These are phyloP conservation scores for Betta splendens DNA, from an alignment of 2,797 vertebrate genomes.

Conservation along the genomic window DNA sequence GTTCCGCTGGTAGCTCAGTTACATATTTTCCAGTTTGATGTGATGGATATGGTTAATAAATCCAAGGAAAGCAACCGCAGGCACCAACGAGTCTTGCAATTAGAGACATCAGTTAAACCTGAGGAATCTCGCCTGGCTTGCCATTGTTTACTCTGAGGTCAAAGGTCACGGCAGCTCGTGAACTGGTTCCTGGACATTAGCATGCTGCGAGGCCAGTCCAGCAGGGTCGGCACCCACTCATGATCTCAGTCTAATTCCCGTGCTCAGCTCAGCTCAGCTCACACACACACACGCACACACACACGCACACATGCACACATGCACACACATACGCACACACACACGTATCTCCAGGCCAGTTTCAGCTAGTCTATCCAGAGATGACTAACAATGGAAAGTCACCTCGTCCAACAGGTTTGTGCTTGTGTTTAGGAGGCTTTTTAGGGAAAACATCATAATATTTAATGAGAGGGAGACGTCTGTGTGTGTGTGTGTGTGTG, in stretches of 20 bases:
- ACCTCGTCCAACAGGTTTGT: conserved; percentile 75
- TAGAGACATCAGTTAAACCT: conserved; percentile 36
- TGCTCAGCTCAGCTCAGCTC: conserved; percentile 2
- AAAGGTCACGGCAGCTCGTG: conserved; percentile 29
- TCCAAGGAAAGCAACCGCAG: conserved; percentile 22
- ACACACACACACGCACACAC: conserved; percentile 17
- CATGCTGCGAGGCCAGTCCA: conserved; percentile 39
- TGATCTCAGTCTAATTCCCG: conserved; percentile 16
- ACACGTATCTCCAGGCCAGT: conserved; percentile 62
- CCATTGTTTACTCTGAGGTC: conserved; percentile 17
- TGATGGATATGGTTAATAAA: conserved; percentile 34
- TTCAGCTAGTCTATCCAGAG: conserved; percentile 63
- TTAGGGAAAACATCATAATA: conserved; percentile 61
- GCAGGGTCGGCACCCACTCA: not conserved
- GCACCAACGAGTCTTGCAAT: conserved; percentile 18
- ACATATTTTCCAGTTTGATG: conserved; percentile 4
- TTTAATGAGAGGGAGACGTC: conserved; percentile 19
- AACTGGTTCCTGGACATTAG: conserved; percentile 10
- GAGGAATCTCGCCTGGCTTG: conserved; percentile 10
- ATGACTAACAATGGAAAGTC: conserved; percentile 69
- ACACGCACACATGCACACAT: conserved; percentile 24
- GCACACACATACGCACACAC: conserved; percentile 12
- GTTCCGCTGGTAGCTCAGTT: conserved; percentile 31
- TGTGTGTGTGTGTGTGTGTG: conserved; percentile 13
- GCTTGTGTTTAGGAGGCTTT: conserved; percentile 68